These are phyloP conservation scores for Passerina amoena DNA, from an alignment of 2,113 vertebrate species.

Conservation along the genomic window DNA sequence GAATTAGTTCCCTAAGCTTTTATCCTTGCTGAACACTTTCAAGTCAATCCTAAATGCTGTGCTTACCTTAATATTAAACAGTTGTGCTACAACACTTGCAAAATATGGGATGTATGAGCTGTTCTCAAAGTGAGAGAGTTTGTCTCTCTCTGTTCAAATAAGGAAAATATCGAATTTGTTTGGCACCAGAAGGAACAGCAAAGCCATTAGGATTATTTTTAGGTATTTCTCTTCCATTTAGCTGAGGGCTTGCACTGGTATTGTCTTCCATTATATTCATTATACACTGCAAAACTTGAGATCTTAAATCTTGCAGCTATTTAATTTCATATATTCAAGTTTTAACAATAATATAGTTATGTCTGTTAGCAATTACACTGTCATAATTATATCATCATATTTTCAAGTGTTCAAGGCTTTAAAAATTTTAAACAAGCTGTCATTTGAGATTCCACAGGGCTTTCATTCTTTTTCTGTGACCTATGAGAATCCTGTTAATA, in stretches of 20 bases:
- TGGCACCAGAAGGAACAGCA: not conserved
- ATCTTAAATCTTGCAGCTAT: not conserved
- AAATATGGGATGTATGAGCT: slow-evolving; percentile 8
- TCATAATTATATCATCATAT: slow-evolving; percentile 48
- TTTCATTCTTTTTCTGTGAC: not conserved
- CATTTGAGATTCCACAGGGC: slow-evolving; percentile 11
- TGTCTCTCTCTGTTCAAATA: slow-evolving; percentile 33
- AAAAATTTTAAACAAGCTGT: slow-evolving; percentile 39
- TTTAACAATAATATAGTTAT: not conserved
- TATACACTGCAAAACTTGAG: not conserved
- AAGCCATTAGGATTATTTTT: not conserved
- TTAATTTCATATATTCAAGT: not conserved
- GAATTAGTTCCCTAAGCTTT: slow-evolving; percentile 76
- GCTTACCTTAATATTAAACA: slow-evolving; percentile 63
- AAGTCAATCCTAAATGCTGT: slow-evolving; percentile 65
- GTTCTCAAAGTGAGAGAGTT: not conserved
- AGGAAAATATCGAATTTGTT: not conserved
- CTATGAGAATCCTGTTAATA: not conserved
- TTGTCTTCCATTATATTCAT: not conserved
- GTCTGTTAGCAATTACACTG: slow-evolving; percentile 7
- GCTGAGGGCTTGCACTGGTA: not conserved
- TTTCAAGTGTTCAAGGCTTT: slow-evolving; percentile 36
- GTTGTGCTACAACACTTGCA: slow-evolving; percentile 41
- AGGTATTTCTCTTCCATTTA: not conserved
- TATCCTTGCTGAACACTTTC: slow-evolving; percentile 68